phyloP scores from a whole-genome alignment of 1,140 invertebrate species.

The Megalopta genalis region DNA sequence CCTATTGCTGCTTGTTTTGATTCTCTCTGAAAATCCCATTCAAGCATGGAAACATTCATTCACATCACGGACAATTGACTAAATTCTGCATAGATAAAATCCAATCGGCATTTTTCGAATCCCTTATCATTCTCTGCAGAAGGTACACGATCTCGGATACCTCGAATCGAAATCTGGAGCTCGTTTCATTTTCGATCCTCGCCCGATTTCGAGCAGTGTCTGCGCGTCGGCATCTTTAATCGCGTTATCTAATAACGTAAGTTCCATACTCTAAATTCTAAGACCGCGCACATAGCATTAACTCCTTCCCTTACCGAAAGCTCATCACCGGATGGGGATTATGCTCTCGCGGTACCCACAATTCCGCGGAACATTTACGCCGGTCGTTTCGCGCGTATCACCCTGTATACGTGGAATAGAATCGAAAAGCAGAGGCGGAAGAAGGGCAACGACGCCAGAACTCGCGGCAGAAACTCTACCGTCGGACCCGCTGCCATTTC shows the following conservation, averaged over 20 bases:
- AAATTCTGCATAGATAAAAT: too few relatives aligned
- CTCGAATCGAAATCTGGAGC: too few relatives aligned
- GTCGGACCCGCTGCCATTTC: slow-evolving; percentile 17
- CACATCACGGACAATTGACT: too few relatives aligned
- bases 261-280: background rate
- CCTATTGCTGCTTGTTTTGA: too few relatives aligned
- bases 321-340: background rate
- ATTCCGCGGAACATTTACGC: slow-evolving; percentile 4
- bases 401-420: background rate
- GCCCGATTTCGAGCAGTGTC: too few relatives aligned
- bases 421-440: slow-evolving; percentile 1
- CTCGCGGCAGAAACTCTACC: slow-evolving; percentile 17
- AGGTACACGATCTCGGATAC: too few relatives aligned
- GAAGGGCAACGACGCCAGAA: background rate
- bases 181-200: too few relatives aligned
- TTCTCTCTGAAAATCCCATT: too few relatives aligned
- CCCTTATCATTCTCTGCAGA: too few relatives aligned
- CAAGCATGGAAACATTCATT: too few relatives aligned
- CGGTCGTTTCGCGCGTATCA: background rate
- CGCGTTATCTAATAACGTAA: background rate
- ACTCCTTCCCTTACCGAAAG: background rate
- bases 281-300: background rate
- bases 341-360: background rate
- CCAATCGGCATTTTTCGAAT: too few relatives aligned
- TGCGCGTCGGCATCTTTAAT: too few relatives aligned